Base-by-base conservation (phyloP, 2,113 vertebrate species). In the Sigmodon hispidus region DNA sequence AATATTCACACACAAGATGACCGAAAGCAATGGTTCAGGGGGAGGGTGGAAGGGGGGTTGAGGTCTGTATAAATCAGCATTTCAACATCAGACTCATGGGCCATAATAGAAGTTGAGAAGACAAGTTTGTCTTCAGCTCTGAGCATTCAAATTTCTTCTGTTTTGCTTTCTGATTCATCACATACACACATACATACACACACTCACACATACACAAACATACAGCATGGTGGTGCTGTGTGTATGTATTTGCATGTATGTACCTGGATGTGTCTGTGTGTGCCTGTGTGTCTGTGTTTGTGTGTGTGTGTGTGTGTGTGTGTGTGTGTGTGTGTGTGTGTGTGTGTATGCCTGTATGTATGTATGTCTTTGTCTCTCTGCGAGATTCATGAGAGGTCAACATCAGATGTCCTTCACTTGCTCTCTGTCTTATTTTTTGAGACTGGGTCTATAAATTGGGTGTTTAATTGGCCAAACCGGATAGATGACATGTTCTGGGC, bases 271-370 rank as follows among this genome's bases (percentile, higher is more conserved):
- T 31, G 26, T 65, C 2, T 65, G 63, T 31, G 31, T 67, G 4
- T 75, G 70, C 13, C 17, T 73, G 22, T 73, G 7, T 45, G 2
- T 45, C 3, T 75, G 24, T 77, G 7, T 77, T 3, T 77, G 15
- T 7, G 0, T 48, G 45, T 50, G 6, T 55, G 8, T 36, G 0
- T 77, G 13, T 50, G 10, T 31, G 6, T 50, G 7, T 16, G 3
- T 52, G 3, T 75, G 10, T 45, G 31, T 36, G 31, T 52, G 17
- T 81, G 3, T 80, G 2, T 36, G 3, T 59, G 10, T 29, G 0
- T 24, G 3, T 24, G 13, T 19, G 12, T 63, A 6, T 61, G 3
- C 43, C 21, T 59, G 11, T 81, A 5, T 59, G 57, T 59, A 1
- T 59, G 16, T 45, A 22, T 57, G 55, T 57, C 13, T 59, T 55